Percentiles rank a stretch among this genome's conserved stretches.
These are phyloP conservation scores for Hydractinia echinata DNA, from an alignment of 30 jellyfish, hydroid and myxozoan species.

Conservation along the genomic window DNA sequence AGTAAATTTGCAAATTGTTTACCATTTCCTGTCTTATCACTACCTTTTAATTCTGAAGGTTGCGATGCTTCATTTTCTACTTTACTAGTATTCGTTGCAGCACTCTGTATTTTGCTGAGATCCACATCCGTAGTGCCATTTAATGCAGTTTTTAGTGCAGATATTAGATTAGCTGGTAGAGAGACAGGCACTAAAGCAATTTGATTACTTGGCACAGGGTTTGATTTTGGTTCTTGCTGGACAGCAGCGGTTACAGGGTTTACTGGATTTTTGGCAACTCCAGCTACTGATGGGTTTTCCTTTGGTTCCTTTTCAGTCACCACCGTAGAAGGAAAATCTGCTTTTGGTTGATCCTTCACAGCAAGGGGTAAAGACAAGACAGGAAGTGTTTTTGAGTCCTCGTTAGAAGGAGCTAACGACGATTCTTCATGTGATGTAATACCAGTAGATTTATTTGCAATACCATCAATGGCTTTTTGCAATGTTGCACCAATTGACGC, in stretches of 20 bases:
- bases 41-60: neutral
- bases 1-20: neutral
- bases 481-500: neutral
- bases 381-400: too few relatives aligned
- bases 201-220: constrained; percentile 23
- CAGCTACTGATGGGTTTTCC: constrained; percentile 23
- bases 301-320: constrained; percentile 10
- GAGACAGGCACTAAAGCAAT: constrained; percentile 30
- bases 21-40: neutral
- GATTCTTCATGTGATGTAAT: too few relatives aligned
- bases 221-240: constrained; percentile 37
- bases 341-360: constrained; percentile 4
- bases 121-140: constrained; percentile 1
- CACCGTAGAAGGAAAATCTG: constrained; percentile 23
- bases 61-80: neutral
- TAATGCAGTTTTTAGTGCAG: constrained; percentile 13
- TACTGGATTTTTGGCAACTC: neutral
- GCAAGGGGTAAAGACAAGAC: constrained; percentile 15
- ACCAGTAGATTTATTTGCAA: neutral
- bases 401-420: too few relatives aligned
- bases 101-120: constrained; percentile 1
- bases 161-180: constrained; percentile 14
- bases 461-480: neutral
- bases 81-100: neutral
- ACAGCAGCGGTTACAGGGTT: constrained; percentile 38